Base-by-base conservation (phyloP, 2,113 vertebrate species). In the Pipa parva region DNA sequence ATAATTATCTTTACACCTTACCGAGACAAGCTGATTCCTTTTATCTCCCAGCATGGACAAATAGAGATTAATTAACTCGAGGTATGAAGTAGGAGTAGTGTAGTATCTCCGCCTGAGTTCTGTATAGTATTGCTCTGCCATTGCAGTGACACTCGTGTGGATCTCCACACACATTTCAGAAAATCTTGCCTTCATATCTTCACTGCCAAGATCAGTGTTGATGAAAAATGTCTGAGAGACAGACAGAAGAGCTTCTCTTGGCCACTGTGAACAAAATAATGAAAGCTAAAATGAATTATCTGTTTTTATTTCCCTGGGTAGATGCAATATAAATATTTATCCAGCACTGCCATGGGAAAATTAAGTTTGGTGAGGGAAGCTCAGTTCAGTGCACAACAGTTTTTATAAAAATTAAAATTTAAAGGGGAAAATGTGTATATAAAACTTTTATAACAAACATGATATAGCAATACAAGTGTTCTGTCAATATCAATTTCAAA, bases 61-160 rank as follows among this genome's bases (percentile, higher is more conserved):
- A 69, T 90, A 95, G 42, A 93, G 85, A 62, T 92, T 91, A 76
- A 93, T 94, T 63, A 95, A 87, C 72, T 95, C 89, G 74, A 95
- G 79, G 78, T 93, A 93, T 61, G 90, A 94, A 37, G 91, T 93
- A 22, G 91, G 91, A 0, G 89, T 93, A 3, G 89, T 92, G 73
- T 93, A 93, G 76, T 92, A 92, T 4, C 87, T 72, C 2, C 91
- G 76, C 15, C 90, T 83, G 42, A 94, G 80, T 72, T 93, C 93
- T 0, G 72, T 72, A 54, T 88, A 93, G 63, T 92, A 93, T 56
- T 80, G 76, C 1, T 92, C 89, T 0, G 89, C 91, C 84, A 87
- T 90, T n/a, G 85, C 82, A 7, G 81, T 83, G 45, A 92, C 90
- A 6, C 86, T 91, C 46, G 89, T 52, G 55, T 93, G 90, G 31